Conservation (phyloP, 2,113 vertebrate genomes). For the Nipponia nippon region DNA sequence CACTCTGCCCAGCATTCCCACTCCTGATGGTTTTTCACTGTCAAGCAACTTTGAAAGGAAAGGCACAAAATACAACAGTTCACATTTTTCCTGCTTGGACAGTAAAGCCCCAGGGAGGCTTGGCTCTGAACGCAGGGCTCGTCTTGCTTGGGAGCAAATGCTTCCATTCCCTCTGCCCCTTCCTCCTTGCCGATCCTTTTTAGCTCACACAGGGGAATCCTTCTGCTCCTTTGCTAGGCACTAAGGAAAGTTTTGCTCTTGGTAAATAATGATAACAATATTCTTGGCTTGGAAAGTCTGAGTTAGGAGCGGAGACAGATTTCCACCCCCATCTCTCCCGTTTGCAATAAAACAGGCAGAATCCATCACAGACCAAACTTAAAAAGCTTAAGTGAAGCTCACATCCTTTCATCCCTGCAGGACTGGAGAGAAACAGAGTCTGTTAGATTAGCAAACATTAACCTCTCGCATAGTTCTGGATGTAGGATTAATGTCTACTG, state of each 20-base stretch:
- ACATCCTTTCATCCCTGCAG: constrained; percentile 72
- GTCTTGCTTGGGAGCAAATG: neutral
- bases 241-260: neutral
- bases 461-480: constrained; percentile 31
- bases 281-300: constrained; percentile 7
- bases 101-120: constrained; percentile 1
- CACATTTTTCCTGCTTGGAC: neutral
- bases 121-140: neutral
- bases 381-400: constrained; percentile 55
- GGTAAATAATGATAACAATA: neutral
- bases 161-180: neutral
- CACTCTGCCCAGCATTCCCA: neutral
- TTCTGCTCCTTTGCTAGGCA: neutral
- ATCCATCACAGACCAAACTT: constrained; percentile 37
- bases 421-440: constrained; percentile 51
- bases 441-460: constrained; percentile 66
- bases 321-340: neutral
- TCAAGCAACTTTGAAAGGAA: neutral
- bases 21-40: neutral
- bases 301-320: neutral
- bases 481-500: constrained; percentile 42
- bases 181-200: neutral
- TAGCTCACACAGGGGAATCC: neutral
- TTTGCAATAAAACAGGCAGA: constrained; percentile 29
- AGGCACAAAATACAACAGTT: neutral